These are phyloP conservation scores for Garra rufa DNA, from an alignment of 2,113 vertebrate genomes.

Conservation along the genomic window DNA sequence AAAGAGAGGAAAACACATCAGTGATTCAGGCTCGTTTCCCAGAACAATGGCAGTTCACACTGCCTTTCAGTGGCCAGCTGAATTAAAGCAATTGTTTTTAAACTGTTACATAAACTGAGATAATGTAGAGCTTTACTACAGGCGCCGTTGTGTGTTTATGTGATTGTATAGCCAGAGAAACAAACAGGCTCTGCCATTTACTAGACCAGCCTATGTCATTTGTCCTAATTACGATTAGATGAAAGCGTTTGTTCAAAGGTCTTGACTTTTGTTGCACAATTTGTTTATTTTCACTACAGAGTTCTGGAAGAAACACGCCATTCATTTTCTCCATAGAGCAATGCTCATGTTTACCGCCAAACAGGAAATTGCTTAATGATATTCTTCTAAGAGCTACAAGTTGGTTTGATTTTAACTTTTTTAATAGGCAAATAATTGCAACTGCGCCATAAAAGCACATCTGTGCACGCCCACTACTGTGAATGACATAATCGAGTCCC, in stretches of 20 bases:
- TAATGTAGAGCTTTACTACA: background rate
- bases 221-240: background rate
- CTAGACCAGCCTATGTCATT: background rate
- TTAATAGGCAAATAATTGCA: background rate
- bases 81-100: conserved; percentile 9
- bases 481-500: background rate
- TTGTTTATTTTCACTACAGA: background rate
- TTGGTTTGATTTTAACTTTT: background rate
- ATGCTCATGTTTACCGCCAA: background rate
- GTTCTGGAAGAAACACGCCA: background rate
- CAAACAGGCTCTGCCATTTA: background rate
- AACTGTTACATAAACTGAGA: background rate
- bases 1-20: background rate
- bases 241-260: background rate
- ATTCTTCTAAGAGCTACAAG: background rate
- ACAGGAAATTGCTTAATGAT: too few species aligned
- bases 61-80: background rate
- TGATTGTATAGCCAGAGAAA: background rate
- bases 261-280: background rate
- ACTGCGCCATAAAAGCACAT: background rate
- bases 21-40: background rate
- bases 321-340: background rate
- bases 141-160: background rate
- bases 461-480: background rate
- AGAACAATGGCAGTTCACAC: conserved; percentile 19